A percentile compares a stretch with the other conserved stretches of the same genome.
phyloP scores from a whole-genome alignment of 23 tunicate species.

The Ascidia mentula region DNA sequence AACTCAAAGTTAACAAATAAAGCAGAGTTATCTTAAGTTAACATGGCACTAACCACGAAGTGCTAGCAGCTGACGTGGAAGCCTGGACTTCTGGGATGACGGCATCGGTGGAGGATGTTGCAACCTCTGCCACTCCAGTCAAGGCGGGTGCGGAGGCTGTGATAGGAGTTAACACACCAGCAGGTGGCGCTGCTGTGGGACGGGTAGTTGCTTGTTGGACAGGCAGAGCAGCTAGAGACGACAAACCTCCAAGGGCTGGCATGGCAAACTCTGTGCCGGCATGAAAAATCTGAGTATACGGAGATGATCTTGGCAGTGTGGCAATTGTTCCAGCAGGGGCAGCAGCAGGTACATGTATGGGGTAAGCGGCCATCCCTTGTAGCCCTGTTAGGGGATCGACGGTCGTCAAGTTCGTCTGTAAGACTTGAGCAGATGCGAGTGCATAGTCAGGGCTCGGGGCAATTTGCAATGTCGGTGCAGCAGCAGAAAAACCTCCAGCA shows the following conservation, averaged over 20 bases:
- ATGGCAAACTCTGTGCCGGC: neutral
- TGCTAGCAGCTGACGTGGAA: neutral
- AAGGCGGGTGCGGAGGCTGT: conserved; percentile 23
- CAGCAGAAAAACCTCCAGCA: conserved; percentile 34
- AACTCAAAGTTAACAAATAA: too few species aligned
- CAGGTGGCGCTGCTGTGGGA: conserved; percentile 21
- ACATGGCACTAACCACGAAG: conserved; percentile 41
- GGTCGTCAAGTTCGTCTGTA: conserved; percentile 38
- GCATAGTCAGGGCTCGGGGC: conserved; percentile 46
- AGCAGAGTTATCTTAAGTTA: neutral
- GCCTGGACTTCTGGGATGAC: neutral
- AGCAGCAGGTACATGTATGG: conserved; percentile 14
- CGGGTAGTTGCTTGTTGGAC: conserved; percentile 4
- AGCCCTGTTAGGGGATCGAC: conserved; percentile 25
- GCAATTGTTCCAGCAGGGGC: neutral
- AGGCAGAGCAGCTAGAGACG: neutral
- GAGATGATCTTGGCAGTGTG: neutral
- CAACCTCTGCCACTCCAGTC: conserved; percentile 14
- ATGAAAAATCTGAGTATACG: neutral
- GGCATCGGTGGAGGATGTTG: conserved; percentile 10
- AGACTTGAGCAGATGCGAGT: conserved; percentile 30
- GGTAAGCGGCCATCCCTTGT: neutral
- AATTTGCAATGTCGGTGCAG: conserved; percentile 47
- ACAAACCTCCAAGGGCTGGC: neutral
- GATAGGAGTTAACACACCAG: conserved; percentile 16